Conservation (phyloP, 2,797 vertebrate species). For the Delichon dasypus region DNA sequence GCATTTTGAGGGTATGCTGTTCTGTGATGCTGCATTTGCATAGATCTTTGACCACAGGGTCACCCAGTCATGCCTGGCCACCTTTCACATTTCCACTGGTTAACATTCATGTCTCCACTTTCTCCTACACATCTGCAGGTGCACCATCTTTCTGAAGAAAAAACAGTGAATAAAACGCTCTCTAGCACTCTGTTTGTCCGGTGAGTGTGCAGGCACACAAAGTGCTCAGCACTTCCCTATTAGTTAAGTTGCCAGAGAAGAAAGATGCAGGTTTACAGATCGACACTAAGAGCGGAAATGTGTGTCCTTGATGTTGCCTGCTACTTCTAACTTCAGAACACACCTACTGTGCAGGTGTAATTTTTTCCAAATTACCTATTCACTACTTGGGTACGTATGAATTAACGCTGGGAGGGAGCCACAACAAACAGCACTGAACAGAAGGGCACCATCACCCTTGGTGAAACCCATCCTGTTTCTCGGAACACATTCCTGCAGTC, state of each 20-base stretch:
- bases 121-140: neutral
- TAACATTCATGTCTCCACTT: neutral
- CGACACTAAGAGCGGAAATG: neutral
- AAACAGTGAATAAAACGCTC: neutral
- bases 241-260: neutral
- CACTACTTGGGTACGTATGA: neutral
- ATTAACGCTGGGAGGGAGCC: neutral
- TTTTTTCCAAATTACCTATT: neutral
- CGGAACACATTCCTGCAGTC: neutral
- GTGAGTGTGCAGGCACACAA: neutral
- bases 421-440: neutral
- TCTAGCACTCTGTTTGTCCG: neutral
- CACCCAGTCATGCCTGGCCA: neutral
- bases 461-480: neutral
- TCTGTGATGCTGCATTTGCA: neutral
- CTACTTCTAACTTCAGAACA: neutral
- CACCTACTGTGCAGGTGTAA: neutral
- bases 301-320: neutral
- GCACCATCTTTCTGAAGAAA: neutral
- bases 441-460: accelerated
- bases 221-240: neutral
- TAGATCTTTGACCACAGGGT: neutral
- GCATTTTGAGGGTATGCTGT: neutral
- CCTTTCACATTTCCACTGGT: neutral
- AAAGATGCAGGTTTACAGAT: neutral